Conservation (phyloP, 2,113 vertebrate genomes). For the Ciconia stormi region DNA sequence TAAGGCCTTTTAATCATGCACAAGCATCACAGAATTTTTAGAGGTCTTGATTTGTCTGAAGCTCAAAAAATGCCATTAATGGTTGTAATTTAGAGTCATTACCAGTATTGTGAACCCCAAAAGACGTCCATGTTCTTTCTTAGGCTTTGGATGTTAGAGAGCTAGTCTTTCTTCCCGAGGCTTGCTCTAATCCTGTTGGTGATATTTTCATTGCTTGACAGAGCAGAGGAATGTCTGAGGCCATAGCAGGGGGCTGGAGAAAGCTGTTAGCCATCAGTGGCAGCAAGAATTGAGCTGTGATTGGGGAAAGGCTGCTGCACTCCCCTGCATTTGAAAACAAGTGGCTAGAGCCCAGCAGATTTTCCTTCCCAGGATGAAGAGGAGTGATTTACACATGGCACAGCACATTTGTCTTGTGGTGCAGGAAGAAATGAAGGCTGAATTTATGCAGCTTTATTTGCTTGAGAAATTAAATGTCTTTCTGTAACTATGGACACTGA, state of each 20-base stretch:
- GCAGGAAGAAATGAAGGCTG: neutral
- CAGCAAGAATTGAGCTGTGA: neutral
- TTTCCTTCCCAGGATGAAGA: neutral
- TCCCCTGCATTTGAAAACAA: neutral
- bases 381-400: neutral
- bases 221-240: slow-evolving; percentile 58
- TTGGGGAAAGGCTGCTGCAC: neutral
- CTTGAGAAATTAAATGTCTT: neutral
- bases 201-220: slow-evolving; percentile 18
- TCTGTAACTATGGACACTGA: neutral
- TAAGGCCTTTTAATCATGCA: neutral
- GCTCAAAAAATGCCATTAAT: neutral
- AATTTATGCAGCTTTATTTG: neutral
- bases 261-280: neutral
- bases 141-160: neutral
- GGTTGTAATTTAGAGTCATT: neutral
- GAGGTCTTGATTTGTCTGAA: neutral
- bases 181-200: neutral
- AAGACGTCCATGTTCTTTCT: neutral
- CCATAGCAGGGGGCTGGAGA: neutral
- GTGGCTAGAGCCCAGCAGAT: neutral
- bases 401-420: neutral
- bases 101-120: neutral
- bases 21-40: neutral
- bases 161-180: neutral